phyloP scores from a whole-genome alignment of 2,113 vertebrate species.

The Pelusios castaneus region DNA sequence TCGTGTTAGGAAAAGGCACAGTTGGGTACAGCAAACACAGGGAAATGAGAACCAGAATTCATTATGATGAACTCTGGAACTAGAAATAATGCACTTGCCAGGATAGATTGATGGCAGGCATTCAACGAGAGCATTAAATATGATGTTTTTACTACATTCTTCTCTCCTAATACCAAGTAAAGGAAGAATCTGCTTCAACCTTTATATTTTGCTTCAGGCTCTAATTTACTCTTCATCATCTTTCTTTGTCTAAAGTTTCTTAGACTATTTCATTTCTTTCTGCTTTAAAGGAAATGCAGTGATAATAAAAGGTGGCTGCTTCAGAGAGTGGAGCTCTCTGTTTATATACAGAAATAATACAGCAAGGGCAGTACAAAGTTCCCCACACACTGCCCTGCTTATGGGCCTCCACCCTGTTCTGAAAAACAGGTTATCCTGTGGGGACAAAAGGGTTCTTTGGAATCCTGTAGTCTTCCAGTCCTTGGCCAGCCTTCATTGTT shows the following conservation, averaged over 20 bases:
- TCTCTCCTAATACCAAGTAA: not conserved
- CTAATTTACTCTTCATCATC: not conserved
- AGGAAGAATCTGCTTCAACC: not conserved
- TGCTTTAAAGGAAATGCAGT: not conserved
- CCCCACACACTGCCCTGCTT: not conserved
- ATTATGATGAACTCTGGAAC: conserved; percentile 2
- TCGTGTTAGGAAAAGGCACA: not conserved
- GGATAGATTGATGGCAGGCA: not conserved
- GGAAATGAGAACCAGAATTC: conserved; percentile 16
- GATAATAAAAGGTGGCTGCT: not conserved
- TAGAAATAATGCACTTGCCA: not conserved
- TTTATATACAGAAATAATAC: not conserved
- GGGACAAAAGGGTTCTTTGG: not conserved
- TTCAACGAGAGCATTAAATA: conserved; percentile 2
- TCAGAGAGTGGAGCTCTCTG: not conserved
- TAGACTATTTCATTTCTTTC: not conserved
- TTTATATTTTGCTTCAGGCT: not conserved
- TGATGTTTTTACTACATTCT: not conserved
- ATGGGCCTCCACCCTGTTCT: not conserved
- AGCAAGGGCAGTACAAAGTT: not conserved
- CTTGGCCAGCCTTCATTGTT: not conserved
- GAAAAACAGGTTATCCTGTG: not conserved
- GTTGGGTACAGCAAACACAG: not conserved
- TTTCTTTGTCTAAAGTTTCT: not conserved
- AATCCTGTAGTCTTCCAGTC: not conserved